Base-by-base conservation (phyloP, 2,888 invertebrate genomes). In the Dasysyrphus tricinctus region DNA sequence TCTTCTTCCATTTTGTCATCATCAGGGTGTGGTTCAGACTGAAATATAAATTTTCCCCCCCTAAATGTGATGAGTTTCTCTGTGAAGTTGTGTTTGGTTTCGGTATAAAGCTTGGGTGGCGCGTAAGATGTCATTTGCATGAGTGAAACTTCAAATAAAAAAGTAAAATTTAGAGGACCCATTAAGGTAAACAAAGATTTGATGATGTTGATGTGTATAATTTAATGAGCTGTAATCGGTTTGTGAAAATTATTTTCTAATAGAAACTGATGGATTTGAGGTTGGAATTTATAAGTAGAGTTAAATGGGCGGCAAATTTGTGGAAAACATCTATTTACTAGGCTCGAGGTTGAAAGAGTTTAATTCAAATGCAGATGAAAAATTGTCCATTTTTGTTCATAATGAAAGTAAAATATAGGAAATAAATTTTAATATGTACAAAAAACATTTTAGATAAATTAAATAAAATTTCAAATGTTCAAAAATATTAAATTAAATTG, bases 71-170 rank as follows among this genome's bases (percentile, higher is more conserved):
- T 72, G 67, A 24, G 69, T 51, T 74, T 47, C 54, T n/a, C n/a
- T n/a, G n/a, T 42, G 57, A 42, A 75, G 77, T 65, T 77, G 0
- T 76, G 32, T 72, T 65, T 19, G 29, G 16, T 49, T 37, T n/a
- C n/a, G n/a, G n/a, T 37, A 34, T 32, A 34, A 19, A 56, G 84
- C 67, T 72, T 54, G 39, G 69, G 54, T 70, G 42, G 78, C 61
- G 74, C 75, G 70, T 82, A 72, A 79, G 78, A 79, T 86, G 78
- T 78, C 78, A 81, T 86, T 86, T 78, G 81, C 78, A 70, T 82
- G 86, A 86, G 67, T 72, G 70, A 61, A 80, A 61, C 44, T 76
- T 24, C 37, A 47, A 8, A 63, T 24, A 37, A 61, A 2, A 69
- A 77, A 57, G 19, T 24, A 65, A 37, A 57, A 37, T 59, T 57